Base-by-base conservation (phyloP, 92 coral and sea anemone species). In the Parazoanthus darwini region DNA sequence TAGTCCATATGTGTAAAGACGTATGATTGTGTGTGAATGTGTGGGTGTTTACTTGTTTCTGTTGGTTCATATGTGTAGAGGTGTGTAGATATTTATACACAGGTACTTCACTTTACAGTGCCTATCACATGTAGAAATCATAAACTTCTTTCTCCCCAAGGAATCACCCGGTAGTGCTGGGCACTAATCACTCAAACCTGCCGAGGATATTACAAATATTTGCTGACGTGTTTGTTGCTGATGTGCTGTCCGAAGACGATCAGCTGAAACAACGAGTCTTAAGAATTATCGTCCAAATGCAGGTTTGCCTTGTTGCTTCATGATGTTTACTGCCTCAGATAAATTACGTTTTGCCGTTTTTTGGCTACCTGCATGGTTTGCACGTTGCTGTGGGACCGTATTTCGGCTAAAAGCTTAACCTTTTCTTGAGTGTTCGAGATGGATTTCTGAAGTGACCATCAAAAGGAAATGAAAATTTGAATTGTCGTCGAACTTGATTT, bases 181-280 rank as follows among this genome's bases (percentile, higher is more conserved):
- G 99, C 16, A 79, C 95, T 37, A 94, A 90, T 73, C 90, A 95
- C 89, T 92, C 96, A 59, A 97, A 97, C 88, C 86, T 97, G 22
- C 94, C 98, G 71, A 88, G 96, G 82, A 92, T 97, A 74, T 92
- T 97, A 58, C 96, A 94, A 86, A 94, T 97, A 77, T 97, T 97
- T 86, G 97, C 94, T 10, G 97, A 92, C 22, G 94, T 96, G 85
- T 95, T 95, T 50, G 92, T 94, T 4, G 91, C 96, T 25, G 96
- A 95, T 74, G 98, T 93, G 6, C 89, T 97, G 43, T 93, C 93
- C 36, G 99, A 97, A 35, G 97, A 97, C 80, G 96, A 91, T 48
- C 92, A 90, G 79, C 92, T 92, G 37, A 89, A 93, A 88, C 93
- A 90, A 83, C 88, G 99, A 70, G 93, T 97, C 80, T 92, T 93